These are phyloP conservation scores for Agonum fuliginosum DNA, from an alignment of 2,888 invertebrate genomes.

Conservation along the genomic window DNA sequence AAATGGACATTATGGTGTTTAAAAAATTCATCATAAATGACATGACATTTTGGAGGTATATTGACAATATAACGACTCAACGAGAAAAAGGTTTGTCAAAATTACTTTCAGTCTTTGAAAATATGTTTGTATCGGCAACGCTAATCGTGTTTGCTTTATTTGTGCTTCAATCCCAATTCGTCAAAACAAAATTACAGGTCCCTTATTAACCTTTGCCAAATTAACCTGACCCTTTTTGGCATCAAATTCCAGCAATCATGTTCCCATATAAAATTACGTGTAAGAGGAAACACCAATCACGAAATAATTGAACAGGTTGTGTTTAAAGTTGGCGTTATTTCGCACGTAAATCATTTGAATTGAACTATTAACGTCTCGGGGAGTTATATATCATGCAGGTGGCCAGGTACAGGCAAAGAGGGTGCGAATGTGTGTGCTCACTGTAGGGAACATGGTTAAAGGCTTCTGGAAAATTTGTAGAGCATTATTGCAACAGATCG, in stretches of 20 bases:
- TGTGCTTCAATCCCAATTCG: neutral
- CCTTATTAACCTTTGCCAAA: neutral
- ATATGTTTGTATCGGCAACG: too few relatives aligned
- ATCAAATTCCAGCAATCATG: constrained; percentile 3
- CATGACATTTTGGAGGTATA: too few relatives aligned
- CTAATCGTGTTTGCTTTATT: too few relatives aligned
- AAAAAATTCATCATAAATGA: too few relatives aligned
- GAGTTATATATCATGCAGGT: neutral
- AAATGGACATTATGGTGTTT: too few relatives aligned
- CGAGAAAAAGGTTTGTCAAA: neutral
- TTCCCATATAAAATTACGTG: constrained; percentile 8
- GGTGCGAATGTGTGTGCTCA: neutral
- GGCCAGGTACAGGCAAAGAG: neutral
- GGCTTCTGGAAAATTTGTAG: neutral
- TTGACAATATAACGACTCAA: too few relatives aligned
- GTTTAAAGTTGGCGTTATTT: constrained; percentile 39
- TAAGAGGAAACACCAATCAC: constrained; percentile 37
- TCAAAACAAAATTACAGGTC: neutral
- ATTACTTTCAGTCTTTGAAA: neutral
- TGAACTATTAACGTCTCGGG: constrained; percentile 31
- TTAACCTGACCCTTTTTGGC: neutral
- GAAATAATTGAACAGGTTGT: constrained; percentile 8
- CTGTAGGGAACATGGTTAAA: neutral
- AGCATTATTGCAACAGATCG: neutral
- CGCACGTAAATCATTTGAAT: constrained; percentile 39